Conservation (phyloP, 2,888 invertebrate genomes). For the Pristionchus maxplancki region DNA sequence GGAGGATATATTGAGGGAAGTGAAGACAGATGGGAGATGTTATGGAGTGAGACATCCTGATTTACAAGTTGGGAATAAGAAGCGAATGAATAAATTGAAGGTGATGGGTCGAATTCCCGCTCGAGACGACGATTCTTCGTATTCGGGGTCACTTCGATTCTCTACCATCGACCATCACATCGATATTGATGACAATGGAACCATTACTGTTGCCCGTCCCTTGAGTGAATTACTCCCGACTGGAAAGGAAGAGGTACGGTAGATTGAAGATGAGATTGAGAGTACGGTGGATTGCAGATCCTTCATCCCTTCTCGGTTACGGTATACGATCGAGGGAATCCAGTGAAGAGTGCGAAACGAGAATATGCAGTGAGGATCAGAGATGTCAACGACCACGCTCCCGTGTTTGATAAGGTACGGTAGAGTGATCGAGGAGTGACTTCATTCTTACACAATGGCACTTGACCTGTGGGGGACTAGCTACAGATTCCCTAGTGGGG, state of each 20-base stretch:
- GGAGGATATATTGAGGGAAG: conserved; percentile 12
- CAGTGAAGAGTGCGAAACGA: conserved; percentile 82
- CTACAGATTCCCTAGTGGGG: neutral
- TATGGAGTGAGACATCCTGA: neutral
- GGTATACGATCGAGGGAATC: conserved; percentile 91
- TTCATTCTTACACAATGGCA: neutral
- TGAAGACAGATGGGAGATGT: neutral
- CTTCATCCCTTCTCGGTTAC: conserved; percentile 88
- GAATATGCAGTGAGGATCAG: conserved; percentile 83
- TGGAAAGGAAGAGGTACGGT: conserved; percentile 45
- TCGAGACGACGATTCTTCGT: conserved; percentile 19
- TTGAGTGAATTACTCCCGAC: conserved; percentile 7
- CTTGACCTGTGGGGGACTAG: conserved; percentile 1
- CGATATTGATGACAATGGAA: conserved; percentile 50
- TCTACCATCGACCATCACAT: conserved; percentile 44
- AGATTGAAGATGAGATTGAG: conserved; percentile 39
- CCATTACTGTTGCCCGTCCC: conserved; percentile 33
- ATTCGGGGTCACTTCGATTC: conserved; percentile 21
- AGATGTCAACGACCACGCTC: conserved; percentile 93
- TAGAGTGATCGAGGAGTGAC: conserved; percentile 32
- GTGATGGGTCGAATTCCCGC: conserved; percentile 38
- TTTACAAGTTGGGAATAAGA: neutral
- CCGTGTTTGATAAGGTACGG: conserved; percentile 85
- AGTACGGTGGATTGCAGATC: conserved; percentile 53
- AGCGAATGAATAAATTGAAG: neutral